phyloP scores from a whole-genome alignment of 1,140 invertebrate genomes.

The Brachionus sp. region DNA sequence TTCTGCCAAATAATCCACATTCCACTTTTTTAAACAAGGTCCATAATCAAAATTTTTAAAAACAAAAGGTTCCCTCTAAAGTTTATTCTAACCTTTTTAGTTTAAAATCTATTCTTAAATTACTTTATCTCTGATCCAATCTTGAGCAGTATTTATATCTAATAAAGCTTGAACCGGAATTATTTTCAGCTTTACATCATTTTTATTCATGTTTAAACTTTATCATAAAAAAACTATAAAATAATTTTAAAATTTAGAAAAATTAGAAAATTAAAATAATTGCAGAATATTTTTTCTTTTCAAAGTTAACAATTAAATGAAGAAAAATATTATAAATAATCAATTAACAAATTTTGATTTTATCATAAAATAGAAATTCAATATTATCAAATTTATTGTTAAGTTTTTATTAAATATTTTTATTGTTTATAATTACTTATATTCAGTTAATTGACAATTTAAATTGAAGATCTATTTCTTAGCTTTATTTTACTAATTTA shows the following conservation, averaged over 20 bases:
- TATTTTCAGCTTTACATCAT: not conserved
- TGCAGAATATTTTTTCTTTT: not conserved
- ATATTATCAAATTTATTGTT: too few species aligned
- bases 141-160: not conserved
- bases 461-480: too few species aligned
- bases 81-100: not conserved
- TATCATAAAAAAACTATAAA: not conserved
- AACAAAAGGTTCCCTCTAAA: slow-evolving; percentile 58
- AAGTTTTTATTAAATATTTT: too few species aligned
- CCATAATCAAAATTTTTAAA: slow-evolving; percentile 63
- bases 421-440: too few species aligned
- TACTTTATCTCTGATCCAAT: not conserved
- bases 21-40: slow-evolving; percentile 62
- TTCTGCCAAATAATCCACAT: slow-evolving; percentile 60
- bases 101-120: not conserved
- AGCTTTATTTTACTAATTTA: too few species aligned
- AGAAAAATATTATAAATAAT: too few species aligned
- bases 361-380: too few species aligned
- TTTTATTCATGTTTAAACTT: not conserved
- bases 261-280: not conserved
- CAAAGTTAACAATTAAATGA: not conserved
- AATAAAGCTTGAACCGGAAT: not conserved
- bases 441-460: too few species aligned
- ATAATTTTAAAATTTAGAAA: too few species aligned
- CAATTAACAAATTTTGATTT: too few species aligned